Conservation (phyloP, 2,113 vertebrate species). For the Gopherus flavomarginatus region DNA sequence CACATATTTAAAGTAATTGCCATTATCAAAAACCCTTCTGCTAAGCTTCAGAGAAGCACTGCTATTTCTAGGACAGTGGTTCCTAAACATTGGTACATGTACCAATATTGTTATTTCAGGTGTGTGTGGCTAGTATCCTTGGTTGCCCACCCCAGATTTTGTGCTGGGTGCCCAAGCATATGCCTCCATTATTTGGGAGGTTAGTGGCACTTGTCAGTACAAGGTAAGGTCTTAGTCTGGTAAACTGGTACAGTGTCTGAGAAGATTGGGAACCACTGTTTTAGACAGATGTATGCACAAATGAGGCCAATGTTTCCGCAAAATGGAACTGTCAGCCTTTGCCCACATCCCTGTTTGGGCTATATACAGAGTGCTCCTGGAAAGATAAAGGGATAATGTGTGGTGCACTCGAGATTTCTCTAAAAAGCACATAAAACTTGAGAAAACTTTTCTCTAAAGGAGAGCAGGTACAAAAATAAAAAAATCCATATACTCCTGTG, state of each 20-base stretch:
- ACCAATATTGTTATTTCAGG: not conserved
- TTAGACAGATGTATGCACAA: not conserved
- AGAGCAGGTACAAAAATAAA: conserved; percentile 79
- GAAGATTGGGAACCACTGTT: not conserved
- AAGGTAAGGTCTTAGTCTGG: conserved; percentile 34
- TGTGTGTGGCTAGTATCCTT: accelerated
- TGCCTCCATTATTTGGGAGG: not conserved
- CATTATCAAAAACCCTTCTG: not conserved
- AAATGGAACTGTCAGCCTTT: conserved; percentile 35
- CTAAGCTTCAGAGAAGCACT: not conserved
- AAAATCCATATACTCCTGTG: conserved; percentile 75
- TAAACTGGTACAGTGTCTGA: conserved; percentile 1
- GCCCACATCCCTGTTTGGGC: conserved; percentile 31
- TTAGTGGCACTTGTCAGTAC: conserved; percentile 62
- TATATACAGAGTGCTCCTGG: conserved; percentile 19
- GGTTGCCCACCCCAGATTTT: not conserved
- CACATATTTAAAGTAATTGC: not conserved
- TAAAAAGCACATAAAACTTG: conserved; percentile 62
- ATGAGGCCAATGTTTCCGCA: not conserved
- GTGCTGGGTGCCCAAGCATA: not conserved
- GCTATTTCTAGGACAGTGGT: not conserved
- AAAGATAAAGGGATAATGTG: conserved; percentile 42
- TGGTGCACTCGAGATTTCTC: conserved; percentile 49
- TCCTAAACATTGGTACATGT: not conserved
- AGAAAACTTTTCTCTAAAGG: conserved; percentile 66